Base-by-base conservation (phyloP, 2,797 vertebrate species). In the Rhynchonycteris naso region DNA sequence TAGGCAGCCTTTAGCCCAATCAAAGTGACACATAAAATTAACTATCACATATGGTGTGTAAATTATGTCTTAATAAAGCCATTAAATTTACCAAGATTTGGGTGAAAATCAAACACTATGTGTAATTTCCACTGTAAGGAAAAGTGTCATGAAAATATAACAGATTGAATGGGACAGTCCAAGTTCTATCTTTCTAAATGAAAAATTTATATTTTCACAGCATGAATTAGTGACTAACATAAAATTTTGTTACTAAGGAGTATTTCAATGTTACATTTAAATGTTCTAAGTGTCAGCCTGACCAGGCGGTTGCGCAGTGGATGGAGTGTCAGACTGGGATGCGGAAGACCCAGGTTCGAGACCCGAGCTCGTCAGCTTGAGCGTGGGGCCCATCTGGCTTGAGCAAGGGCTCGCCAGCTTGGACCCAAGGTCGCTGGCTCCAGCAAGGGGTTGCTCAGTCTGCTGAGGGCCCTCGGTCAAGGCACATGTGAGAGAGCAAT, bases 231-330 rank as follows among this genome's bases (percentile, higher is more conserved):
- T 81, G 61, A 54, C 54, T 82, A 54, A 75, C 16, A 87, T 68
- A 85, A 95, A 90, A 82, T 82, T 22, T 15, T 11, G 65, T 35
- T 79, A 81, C 19, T 80, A 80, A 80, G 35, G 33, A 75, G 19
- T 87, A 76, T 63, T 84, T 56, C 79, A 80, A 69, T 82, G 75
- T 75, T 75, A 52, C 14, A 80, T 85, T 59, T 66, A 85, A 72
- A 72, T 59, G n/a, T 89, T 89, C 30, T 76, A 72, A 80, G 61
- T 93, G 75, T 87, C 47, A 71, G 47, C n/a, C n/a, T n/a, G n/a
- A n/a, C n/a, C n/a, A n/a, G n/a, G n/a, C n/a, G n/a, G n/a, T n/a
- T n/a, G n/a, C n/a, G n/a, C n/a, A n/a, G n/a, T n/a, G n/a, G n/a
- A n/a, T n/a, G n/a, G n/a, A n/a, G n/a, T n/a, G n/a, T n/a, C n/a